Conservation (phyloP, 2,113 vertebrate genomes). For the Hemichromis elongatus region DNA sequence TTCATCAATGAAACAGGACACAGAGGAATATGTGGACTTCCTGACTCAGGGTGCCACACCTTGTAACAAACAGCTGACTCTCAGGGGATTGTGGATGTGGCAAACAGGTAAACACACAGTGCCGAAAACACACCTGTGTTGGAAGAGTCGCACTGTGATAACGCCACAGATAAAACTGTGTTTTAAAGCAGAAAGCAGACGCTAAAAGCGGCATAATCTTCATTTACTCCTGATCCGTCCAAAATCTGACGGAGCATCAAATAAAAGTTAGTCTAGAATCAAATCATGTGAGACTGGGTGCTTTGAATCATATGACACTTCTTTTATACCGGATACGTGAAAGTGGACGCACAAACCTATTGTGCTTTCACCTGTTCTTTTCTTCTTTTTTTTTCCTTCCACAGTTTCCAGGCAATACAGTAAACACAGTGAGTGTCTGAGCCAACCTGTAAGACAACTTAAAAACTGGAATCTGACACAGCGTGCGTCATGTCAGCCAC, state of each 20-base stretch:
- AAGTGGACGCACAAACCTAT: neutral
- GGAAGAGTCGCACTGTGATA: neutral
- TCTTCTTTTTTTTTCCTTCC: neutral
- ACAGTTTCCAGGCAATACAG: neutral
- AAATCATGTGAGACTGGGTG: neutral
- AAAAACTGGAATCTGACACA: neutral
- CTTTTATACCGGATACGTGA: neutral
- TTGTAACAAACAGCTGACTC: neutral
- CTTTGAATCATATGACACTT: neutral
- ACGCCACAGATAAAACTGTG: neutral
- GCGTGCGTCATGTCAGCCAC: neutral
- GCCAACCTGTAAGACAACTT: neutral
- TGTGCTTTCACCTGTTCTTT: neutral
- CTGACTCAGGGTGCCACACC: neutral
- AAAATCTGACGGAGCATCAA: neutral
- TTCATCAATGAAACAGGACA: neutral
- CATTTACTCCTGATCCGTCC: neutral
- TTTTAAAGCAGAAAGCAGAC: neutral
- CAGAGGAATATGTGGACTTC: neutral
- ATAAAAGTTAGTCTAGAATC: neutral
- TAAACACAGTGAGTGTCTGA: neutral
- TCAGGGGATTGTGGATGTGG: neutral
- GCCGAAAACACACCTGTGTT: neutral
- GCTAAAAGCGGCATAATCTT: neutral
- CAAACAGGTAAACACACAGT: neutral